phyloP scores from a whole-genome alignment of 2,113 vertebrate species.

The Anguilla japonica region DNA sequence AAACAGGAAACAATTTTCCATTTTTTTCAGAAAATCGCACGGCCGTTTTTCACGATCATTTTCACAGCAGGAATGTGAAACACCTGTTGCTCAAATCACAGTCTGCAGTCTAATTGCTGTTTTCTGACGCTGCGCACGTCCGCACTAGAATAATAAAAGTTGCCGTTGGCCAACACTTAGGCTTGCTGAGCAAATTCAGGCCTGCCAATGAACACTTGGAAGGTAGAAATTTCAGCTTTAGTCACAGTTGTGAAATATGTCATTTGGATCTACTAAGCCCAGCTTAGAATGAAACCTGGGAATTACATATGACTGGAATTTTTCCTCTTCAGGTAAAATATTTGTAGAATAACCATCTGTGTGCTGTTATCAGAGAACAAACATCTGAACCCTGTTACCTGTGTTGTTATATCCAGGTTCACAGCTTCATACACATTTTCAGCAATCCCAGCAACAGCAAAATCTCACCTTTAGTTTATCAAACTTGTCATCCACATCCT shows the following conservation, averaged over 20 bases:
- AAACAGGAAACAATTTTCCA: neutral
- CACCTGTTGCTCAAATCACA: conserved; percentile 14
- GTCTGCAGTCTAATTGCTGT: conserved; percentile 10
- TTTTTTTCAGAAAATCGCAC: neutral
- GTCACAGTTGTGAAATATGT: neutral
- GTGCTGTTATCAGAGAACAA: neutral
- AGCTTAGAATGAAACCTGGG: neutral
- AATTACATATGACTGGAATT: neutral
- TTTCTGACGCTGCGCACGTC: neutral
- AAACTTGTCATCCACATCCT: conserved; percentile 98
- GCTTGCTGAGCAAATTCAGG: neutral
- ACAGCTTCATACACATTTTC: neutral
- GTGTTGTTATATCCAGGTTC: neutral
- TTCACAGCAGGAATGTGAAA: conserved; percentile 5
- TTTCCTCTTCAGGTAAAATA: neutral
- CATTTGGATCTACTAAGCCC: neutral
- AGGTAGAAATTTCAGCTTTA: neutral
- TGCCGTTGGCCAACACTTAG: neutral
- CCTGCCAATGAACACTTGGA: neutral
- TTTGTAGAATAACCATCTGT: neutral
- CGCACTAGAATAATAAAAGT: conserved; percentile 1
- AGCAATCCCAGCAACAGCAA: neutral
- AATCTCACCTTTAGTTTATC: conserved; percentile 94
- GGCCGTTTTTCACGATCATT: neutral
- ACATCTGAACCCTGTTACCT: neutral